Evolutionary conservation across 2,113 vertebrate species (phyloP), one percentile per base, ranked within the genome.

Genomic region (Sebastes fasciatus): DNA sequence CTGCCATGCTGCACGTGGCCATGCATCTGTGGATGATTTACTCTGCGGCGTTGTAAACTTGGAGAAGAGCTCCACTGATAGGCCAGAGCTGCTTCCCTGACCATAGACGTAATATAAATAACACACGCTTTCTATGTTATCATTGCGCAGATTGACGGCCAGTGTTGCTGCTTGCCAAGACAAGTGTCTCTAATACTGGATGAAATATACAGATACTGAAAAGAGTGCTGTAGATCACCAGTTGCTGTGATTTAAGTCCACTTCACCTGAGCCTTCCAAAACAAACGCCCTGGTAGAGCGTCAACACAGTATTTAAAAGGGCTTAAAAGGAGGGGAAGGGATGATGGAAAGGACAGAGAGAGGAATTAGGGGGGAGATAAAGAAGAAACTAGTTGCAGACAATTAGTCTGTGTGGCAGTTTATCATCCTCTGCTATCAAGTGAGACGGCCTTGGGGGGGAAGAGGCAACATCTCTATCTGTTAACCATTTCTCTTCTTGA

Each of bases 401-500:
- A 72, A 66, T 34, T 61, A 83, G 82, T 74, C 69, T 65, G 60
- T 81, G 78, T 81, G 57, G 46, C 60, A 49, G 42, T 92, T 86
- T 81, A 89, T 94, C 83, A 92, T 87, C 71, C 55, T 77, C 17
- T 57, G 61, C 70, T 86, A 62, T 57, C 65, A 6, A 86, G 87
- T 72, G 69, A 88, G 69, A 48, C 26, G 67, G 72, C 89, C 91
- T 87, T 90, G 79, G 84, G 72, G 26, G 72, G 34, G 57, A 57
- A 45, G 61, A 71, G 77, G 23, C 80, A 84, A 84, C 80, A 67
- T 82, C 51, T 88, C 49, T 74, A 17, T 82, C 34, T 79, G 12
- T 58, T 48, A 54, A 49, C 72, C n/a, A 13, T 79, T 77, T 61
- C 12, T 78, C 45, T n/a, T 79, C 62, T 40, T 79, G 52, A 21